Evolutionary conservation across 2,888 invertebrate genomes (phyloP).

Genomic region (Coelinius sp.): DNA sequence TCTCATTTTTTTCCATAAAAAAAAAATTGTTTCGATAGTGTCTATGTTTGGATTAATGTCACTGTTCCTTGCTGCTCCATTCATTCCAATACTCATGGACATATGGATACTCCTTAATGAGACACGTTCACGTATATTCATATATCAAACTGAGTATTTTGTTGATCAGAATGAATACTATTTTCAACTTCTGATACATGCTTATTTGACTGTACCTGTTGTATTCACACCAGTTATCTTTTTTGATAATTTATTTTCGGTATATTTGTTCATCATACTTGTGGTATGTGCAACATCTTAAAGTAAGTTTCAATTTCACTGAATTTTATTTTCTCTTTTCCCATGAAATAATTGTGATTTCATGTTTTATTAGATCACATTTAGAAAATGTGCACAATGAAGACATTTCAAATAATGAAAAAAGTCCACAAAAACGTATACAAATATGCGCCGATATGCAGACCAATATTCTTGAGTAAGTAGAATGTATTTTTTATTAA

Average conservation of each 20-base stretch:
- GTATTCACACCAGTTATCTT: conserved; percentile 32
- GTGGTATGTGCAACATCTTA: conserved; percentile 34
- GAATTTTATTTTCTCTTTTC: background rate
- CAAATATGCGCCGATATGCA: background rate
- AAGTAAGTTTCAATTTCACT: no score
- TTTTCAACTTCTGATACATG: conserved; percentile 39
- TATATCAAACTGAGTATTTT: conserved; percentile 39
- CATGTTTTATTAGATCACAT: background rate
- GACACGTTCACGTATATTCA: conserved; percentile 34
- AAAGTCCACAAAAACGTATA: background rate
- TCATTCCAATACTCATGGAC: conserved; percentile 40
- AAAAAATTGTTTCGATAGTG: background rate
- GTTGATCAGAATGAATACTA: conserved; percentile 36
- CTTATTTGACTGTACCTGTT: conserved; percentile 42
- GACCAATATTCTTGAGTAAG: background rate
- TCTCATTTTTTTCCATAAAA: background rate
- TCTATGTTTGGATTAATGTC: background rate
- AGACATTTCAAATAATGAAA: background rate
- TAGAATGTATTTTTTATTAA: background rate
- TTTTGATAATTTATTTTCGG: conserved; percentile 35
- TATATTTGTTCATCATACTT: conserved; percentile 45
- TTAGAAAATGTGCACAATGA: background rate
- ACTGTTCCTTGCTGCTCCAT: conserved; percentile 23
- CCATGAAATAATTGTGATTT: background rate
- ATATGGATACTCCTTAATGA: conserved; percentile 40